A percentile compares a stretch with the other conserved stretches of the same genome.
Conservation (phyloP, 1,140 invertebrate species). For the Leptestheria dahalacensis region DNA sequence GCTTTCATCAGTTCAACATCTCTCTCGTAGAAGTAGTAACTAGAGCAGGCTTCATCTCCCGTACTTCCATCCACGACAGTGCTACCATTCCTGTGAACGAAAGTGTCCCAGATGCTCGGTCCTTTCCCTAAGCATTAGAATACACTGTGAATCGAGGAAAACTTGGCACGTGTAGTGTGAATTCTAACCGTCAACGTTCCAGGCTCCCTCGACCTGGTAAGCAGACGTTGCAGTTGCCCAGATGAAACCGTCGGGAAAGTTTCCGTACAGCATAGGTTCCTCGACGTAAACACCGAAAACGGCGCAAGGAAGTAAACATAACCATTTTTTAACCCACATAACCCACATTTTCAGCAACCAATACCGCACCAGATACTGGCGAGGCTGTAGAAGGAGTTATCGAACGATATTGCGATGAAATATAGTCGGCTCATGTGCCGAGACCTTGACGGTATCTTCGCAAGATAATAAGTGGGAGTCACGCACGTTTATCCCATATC, state of each 20-base stretch:
- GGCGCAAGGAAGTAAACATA: background rate
- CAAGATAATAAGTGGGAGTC: too few species aligned
- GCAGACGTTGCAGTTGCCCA: conserved; percentile 38
- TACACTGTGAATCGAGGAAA: too few species aligned
- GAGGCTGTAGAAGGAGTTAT: too few species aligned
- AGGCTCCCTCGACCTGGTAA: conserved; percentile 54
- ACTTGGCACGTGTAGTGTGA: too few species aligned
- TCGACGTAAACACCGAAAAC: conserved; percentile 7
- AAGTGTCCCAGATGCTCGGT: conserved; percentile 40
- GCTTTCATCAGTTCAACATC: conserved; percentile 32
- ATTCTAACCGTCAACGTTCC: conserved; percentile 42
- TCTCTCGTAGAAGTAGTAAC: conserved; percentile 35
- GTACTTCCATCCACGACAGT: conserved; percentile 30
- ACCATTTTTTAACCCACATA: background rate
- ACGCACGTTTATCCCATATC: too few species aligned
- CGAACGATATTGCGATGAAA: too few species aligned
- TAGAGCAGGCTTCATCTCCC: conserved; percentile 40
- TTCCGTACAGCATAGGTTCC: conserved; percentile 12
- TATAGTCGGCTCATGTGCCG: too few species aligned
- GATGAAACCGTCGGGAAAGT: conserved; percentile 37
- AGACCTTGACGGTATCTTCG: too few species aligned
- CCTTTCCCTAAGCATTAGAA: conserved; percentile 26
- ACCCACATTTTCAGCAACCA: background rate
- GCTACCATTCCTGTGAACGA: conserved; percentile 24
- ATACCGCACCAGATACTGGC: background rate